phyloP scores from a whole-genome alignment of 2,113 vertebrate genomes.

The Eurystomus gularis region DNA sequence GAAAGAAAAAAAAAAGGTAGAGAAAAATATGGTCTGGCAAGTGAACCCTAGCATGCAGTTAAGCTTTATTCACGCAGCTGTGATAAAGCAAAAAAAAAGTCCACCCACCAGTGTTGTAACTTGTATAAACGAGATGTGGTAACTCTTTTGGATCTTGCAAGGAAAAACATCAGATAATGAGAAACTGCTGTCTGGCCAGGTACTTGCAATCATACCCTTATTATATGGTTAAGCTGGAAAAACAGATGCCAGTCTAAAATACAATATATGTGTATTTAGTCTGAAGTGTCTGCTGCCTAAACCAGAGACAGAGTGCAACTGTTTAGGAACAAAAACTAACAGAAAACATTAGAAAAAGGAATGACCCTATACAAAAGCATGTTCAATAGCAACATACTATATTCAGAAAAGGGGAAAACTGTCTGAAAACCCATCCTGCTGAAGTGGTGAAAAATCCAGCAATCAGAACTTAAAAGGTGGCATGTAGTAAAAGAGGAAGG shows the following conservation, averaged over 20 bases:
- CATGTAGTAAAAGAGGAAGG: not conserved
- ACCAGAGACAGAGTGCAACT: not conserved
- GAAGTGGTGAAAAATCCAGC: not conserved
- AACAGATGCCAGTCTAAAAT: not conserved
- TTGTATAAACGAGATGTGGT: not conserved
- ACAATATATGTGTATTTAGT: not conserved
- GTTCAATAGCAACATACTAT: not conserved
- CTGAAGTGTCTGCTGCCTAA: not conserved
- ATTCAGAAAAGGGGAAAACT: not conserved
- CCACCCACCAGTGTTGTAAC: not conserved
- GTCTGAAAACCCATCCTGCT: not conserved
- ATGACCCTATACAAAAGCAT: fast-evolving
- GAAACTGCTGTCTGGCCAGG: not conserved
- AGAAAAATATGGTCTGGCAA: not conserved
- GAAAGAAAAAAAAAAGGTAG: not conserved
- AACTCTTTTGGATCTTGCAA: not conserved
- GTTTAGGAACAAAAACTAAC: not conserved
- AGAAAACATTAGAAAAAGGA: not conserved
- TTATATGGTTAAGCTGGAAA: not conserved
- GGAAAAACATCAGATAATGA: not conserved
- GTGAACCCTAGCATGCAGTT: not conserved
- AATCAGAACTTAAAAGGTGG: not conserved
- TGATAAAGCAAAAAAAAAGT: not conserved
- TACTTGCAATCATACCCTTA: not conserved
- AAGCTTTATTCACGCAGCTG: not conserved